phyloP scores from a whole-genome alignment of 35 echinoderm and acorn worm genomes.

The Patiria miniata region DNA sequence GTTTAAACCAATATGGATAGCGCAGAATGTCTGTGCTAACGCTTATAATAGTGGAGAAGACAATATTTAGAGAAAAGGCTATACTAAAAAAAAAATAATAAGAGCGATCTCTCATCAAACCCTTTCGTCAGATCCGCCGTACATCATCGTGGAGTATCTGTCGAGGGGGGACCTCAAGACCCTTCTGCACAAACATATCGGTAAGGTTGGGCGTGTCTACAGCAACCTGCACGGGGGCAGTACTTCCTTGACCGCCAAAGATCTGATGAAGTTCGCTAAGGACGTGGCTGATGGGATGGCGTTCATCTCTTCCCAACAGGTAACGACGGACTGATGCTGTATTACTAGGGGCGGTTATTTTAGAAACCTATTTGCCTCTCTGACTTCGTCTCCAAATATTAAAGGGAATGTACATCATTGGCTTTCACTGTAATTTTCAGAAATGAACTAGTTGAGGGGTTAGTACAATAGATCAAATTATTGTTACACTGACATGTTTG shows the following conservation, averaged over 20 bases:
- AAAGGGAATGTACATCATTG: too few species aligned
- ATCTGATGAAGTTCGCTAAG: slow-evolving; percentile 4
- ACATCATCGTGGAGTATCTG: slow-evolving; percentile 41
- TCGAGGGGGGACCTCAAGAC: neutral
- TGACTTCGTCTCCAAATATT: too few species aligned
- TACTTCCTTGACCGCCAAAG: neutral
- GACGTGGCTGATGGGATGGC: slow-evolving; percentile 27
- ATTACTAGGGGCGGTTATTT: neutral
- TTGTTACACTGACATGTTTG: too few species aligned
- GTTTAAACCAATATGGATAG: too few species aligned
- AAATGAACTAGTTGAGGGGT: too few species aligned
- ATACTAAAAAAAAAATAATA: too few species aligned
- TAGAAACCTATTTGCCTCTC: neutral
- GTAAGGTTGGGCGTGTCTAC: neutral
- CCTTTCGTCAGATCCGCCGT: slow-evolving; percentile 16
- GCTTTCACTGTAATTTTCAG: too few species aligned
- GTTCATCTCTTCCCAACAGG: neutral
- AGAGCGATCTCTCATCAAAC: too few species aligned
- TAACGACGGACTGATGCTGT: neutral
- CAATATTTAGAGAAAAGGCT: too few species aligned
- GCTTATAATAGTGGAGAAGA: too few species aligned
- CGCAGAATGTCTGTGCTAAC: too few species aligned
- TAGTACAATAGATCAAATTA: too few species aligned
- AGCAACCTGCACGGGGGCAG: neutral
- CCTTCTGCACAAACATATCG: neutral